A percentile compares a stretch with the other conserved stretches of the same genome.
These are phyloP conservation scores for Felis chaus DNA, from an alignment of 2,113 vertebrate genomes.

Conservation along the genomic window DNA sequence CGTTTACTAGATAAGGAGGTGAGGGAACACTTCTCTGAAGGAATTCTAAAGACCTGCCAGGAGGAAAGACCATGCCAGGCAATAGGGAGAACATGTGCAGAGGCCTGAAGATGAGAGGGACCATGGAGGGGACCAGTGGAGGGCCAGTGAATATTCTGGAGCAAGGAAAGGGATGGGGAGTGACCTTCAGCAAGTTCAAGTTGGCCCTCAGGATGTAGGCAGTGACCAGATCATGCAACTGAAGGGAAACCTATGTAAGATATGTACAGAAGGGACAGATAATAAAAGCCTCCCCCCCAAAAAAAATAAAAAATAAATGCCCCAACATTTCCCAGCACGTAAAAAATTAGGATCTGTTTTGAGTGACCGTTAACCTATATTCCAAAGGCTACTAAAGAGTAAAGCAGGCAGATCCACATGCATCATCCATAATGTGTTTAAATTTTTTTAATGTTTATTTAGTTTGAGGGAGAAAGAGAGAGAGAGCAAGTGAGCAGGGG, in stretches of 20 bases:
- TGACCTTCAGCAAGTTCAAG: background rate
- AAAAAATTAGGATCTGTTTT: background rate
- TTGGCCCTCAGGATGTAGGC: background rate
- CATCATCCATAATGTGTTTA: background rate
- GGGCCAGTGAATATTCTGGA: background rate
- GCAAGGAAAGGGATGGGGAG: background rate
- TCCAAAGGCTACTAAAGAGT: background rate
- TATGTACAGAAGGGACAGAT: background rate
- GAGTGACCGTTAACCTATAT: background rate
- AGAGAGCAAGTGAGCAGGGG: too few relatives aligned
- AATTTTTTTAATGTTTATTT: too few relatives aligned
- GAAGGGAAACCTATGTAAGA: background rate
- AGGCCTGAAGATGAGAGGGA: too few relatives aligned
- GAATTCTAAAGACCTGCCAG: background rate
- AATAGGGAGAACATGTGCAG: accelerated
- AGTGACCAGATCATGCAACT: too few relatives aligned
- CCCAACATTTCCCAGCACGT: background rate
- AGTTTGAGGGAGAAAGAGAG: too few relatives aligned
- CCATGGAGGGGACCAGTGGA: background rate
- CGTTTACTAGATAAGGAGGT: background rate
- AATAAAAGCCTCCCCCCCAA: background rate
- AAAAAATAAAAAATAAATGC: background rate
- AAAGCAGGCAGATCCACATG: background rate
- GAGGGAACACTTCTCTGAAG: background rate
- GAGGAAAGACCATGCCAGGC: background rate